Evolutionary conservation across 1,140 invertebrate genomes (phyloP).

Genomic region (Branchinecta lynchi): DNA sequence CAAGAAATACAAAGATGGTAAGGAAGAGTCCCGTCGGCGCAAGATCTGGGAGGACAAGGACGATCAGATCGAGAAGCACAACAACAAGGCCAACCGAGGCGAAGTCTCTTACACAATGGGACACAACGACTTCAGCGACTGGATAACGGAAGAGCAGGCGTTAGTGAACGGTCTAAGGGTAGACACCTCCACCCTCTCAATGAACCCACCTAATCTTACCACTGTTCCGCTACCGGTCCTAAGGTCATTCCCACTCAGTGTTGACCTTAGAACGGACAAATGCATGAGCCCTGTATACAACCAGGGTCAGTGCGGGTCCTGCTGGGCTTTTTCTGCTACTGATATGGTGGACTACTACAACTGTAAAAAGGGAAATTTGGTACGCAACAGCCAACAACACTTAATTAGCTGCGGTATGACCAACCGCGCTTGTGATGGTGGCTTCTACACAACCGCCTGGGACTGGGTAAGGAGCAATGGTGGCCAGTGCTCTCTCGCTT

Average conservation of each 20-base stretch:
- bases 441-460: conserved; percentile 28
- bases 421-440: conserved; percentile 53
- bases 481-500: background rate
- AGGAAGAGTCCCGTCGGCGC: too few relatives aligned
- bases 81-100: too few relatives aligned
- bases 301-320: conserved; percentile 31
- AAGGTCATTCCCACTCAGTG: background rate
- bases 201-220: too few relatives aligned
- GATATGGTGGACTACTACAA: conserved; percentile 22
- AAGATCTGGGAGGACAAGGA: too few relatives aligned
- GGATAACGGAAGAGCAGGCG: too few relatives aligned
- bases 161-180: too few relatives aligned
- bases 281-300: conserved; percentile 18
- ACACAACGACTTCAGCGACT: too few relatives aligned
- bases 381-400: conserved; percentile 38
- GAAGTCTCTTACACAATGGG: too few relatives aligned
- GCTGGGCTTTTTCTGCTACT: conserved; percentile 31
- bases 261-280: conserved; percentile 13
- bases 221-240: too few relatives aligned
- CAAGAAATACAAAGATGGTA: too few relatives aligned
- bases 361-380: conserved; percentile 22
- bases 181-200: too few relatives aligned
- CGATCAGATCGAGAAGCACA: too few relatives aligned
- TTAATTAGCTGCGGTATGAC: conserved; percentile 42
- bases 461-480: background rate